phyloP scores from a whole-genome alignment of 1,140 invertebrate genomes.

The Teleopsis dalmanni region DNA sequence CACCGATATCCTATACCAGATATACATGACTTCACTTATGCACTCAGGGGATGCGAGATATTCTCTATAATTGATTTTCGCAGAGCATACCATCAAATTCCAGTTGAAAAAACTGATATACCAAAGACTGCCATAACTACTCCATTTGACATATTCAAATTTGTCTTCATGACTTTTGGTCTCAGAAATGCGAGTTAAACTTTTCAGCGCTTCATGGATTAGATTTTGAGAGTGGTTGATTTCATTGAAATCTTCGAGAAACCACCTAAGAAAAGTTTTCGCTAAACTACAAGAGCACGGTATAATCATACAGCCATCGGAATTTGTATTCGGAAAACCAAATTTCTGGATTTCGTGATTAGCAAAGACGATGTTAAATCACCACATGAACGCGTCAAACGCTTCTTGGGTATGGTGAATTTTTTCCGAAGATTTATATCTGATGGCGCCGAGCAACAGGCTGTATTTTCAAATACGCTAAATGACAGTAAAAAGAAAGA shows the following conservation, averaged over 20 bases:
- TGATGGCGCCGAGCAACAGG: neutral
- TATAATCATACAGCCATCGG: neutral
- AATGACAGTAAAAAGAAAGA: neutral
- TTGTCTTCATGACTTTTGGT: constrained; percentile 19
- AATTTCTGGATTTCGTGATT: constrained; percentile 2
- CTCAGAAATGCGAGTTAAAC: constrained; percentile 15
- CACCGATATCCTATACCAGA: neutral
- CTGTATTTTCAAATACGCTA: neutral
- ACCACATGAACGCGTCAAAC: constrained; percentile 8
- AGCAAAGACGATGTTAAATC: constrained; percentile 20
- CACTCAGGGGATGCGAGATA: neutral
- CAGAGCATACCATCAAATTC: constrained; percentile 46
- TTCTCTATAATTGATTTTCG: constrained; percentile 41
- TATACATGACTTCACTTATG: neutral
- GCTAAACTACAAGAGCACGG: constrained; percentile 29
- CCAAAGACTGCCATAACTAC: constrained; percentile 30
- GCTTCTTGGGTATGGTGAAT: constrained; percentile 4
- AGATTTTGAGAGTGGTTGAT: neutral
- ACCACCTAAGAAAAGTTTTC: constrained; percentile 35
- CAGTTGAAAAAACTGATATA: constrained; percentile 24
- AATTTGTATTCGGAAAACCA: neutral
- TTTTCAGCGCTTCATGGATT: neutral
- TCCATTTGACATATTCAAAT: constrained; percentile 22
- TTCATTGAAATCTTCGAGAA: constrained; percentile 14
- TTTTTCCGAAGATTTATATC: neutral